Conservation (phyloP, 2,113 vertebrate species). For the Neomonachus schauinslandi region DNA sequence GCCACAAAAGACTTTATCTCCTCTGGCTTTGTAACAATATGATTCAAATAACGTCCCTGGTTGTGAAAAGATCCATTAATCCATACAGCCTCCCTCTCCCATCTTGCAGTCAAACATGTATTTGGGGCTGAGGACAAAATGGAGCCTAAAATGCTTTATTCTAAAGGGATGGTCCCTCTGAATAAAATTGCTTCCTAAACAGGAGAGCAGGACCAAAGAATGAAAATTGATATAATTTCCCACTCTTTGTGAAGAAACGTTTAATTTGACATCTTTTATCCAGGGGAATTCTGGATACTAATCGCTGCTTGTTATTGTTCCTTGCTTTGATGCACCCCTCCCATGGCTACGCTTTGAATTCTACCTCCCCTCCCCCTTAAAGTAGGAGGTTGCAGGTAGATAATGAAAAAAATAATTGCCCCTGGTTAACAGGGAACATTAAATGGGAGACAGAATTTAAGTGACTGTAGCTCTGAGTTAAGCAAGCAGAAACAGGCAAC, state of each 20-base stretch:
- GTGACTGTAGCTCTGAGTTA: conserved; percentile 37
- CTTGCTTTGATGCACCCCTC: conserved; percentile 52
- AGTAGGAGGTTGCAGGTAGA: conserved; percentile 22
- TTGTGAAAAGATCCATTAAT: conserved; percentile 80
- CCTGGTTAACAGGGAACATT: conserved; percentile 47
- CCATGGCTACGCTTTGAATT: conserved; percentile 47
- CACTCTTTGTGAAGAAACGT: conserved; percentile 52
- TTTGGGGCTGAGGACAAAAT: conserved; percentile 54
- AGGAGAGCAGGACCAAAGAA: conserved; percentile 54
- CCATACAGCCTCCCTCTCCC: conserved; percentile 65
- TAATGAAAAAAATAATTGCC: conserved; percentile 60
- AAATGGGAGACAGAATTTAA: conserved; percentile 50
- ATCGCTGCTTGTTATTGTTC: conserved; percentile 59
- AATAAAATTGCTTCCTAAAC: conserved; percentile 63
- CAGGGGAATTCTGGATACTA: conserved; percentile 62
- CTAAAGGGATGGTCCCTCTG: conserved; percentile 52
- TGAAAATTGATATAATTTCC: conserved; percentile 62
- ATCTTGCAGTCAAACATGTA: conserved; percentile 60
- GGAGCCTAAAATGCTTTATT: conserved; percentile 56
- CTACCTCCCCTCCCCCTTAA: background rate
- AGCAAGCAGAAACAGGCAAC: conserved; percentile 27
- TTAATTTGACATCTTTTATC: conserved; percentile 70
- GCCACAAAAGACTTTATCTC: conserved; percentile 77
- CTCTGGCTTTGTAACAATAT: conserved; percentile 74
- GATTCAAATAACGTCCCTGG: conserved; percentile 69